Evolutionary conservation across 1,140 invertebrate genomes (phyloP).

Genomic region (Subanguina moxae): DNA sequence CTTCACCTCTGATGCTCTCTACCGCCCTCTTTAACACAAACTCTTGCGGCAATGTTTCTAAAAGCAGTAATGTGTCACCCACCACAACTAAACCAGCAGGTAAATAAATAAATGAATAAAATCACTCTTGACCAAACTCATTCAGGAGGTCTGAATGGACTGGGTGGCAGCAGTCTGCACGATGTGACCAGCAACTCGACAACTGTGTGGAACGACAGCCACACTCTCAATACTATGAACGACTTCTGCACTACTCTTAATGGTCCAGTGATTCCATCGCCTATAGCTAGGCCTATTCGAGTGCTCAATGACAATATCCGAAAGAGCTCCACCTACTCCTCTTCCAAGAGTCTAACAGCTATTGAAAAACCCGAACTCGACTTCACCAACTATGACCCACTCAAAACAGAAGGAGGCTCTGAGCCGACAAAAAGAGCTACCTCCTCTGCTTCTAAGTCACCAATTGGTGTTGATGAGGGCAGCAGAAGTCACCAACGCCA

Average conservation of each 20-base stretch:
- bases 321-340: no score
- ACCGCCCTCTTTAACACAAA: no score
- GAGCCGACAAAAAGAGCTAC: not conserved
- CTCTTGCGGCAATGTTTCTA: no score
- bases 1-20: no score
- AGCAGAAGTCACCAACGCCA: not conserved
- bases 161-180: not conserved
- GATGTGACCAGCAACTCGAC: not conserved
- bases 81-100: no score
- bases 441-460: not conserved
- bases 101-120: no score
- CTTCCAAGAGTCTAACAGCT: no score
- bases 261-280: conserved; percentile 1
- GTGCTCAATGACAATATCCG: no score
- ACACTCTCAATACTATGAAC: not conserved
- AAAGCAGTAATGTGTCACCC: no score
- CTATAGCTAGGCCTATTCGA: not conserved
- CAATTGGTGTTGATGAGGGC: not conserved
- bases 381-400: not conserved
- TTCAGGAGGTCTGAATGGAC: not conserved
- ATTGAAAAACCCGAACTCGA: not conserved
- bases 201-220: not conserved
- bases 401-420: not conserved
- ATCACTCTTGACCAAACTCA: no score
- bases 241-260: not conserved